Percentiles rank a stretch among this genome's conserved stretches.
These are phyloP conservation scores for Otolemur crassicaudatus DNA, from an alignment of 2,797 vertebrate species.

Conservation along the genomic window DNA sequence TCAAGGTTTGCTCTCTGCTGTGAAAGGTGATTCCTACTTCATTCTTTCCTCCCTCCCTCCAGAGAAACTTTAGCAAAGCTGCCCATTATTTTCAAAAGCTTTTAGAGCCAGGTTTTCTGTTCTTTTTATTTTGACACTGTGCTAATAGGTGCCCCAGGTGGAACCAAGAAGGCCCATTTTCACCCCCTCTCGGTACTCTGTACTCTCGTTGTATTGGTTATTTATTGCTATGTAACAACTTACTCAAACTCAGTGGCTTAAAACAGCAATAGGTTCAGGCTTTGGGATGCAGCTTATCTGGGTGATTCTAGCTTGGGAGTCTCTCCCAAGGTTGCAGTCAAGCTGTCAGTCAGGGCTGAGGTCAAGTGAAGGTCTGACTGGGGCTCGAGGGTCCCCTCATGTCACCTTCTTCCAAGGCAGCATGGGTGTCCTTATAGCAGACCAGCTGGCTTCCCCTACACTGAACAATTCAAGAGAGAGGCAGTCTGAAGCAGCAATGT, in stretches of 20 bases:
- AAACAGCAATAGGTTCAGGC: background rate
- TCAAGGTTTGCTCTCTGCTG: background rate
- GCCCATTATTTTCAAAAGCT: background rate
- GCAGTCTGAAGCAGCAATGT: background rate
- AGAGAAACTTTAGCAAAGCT: background rate
- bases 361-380: background rate
- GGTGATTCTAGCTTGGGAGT: background rate
- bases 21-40: background rate
- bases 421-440: background rate
- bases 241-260: background rate
- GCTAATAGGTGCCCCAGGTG: background rate
- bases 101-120: background rate
- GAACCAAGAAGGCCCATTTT: background rate
- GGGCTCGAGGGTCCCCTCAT: background rate
- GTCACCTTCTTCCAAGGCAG: background rate
- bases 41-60: too few relatives aligned
- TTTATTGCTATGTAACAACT: background rate
- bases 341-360: background rate
- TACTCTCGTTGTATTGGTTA: background rate
- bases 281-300: background rate
- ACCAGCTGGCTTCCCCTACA: background rate
- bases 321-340: background rate
- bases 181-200: background rate
- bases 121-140: background rate
- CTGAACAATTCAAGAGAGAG: background rate